Evolutionary conservation across 2,797 vertebrate species (phyloP), one percentile per base, ranked within the genome.

Genomic region (Huso huso): DNA sequence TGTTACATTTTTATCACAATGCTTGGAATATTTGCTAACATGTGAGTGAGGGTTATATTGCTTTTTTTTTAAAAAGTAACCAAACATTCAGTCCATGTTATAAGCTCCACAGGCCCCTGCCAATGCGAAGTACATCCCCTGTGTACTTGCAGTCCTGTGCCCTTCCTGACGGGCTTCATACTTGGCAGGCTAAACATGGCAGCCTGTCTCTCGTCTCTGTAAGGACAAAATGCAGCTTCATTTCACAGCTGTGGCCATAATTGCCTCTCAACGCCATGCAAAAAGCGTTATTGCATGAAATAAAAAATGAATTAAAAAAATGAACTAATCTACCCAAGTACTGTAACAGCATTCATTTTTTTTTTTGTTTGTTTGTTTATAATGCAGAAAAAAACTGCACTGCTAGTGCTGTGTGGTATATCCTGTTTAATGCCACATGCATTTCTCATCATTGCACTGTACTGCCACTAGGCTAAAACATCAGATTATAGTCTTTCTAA

Each of bases 241-340:
- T 58, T 58, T 58, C 55, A 58, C 55, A 58, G 55, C 55, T 58
- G 55, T 58, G 55, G 55, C 55, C 55, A 58, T 58, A 58, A 58
- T 58, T n/a, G 12, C 8, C 51, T 53, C 51, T 53, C 12, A 53
- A 58, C 12, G 6, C 37, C 11, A 58, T 2, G 11, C 55, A 58
- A n/a, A 58, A 58, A 58, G 55, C n/a, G 12, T 58, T 58, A 58
- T 58, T 58, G 12, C 6, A n/a, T 58, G 55, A 58, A 11, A 58
- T 58, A 9, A 53, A 58, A 58, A 58, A 58, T 11, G 55, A 58
- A 58, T 58, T 4, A 13, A 58, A n/a, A 11, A 58, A 13, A 13
- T 58, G 12, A 11, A 58, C 12, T 58, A 11, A n/a, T 58, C 10
- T 7, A 58, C 6, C n/a, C 15, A 37, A 37, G 37, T 37, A 37